A percentile compares a stretch with the other conserved stretches of the same genome.
Evolutionary conservation across 2,797 vertebrate genomes (phyloP).

Genomic region (Pachyuromys duprasi): DNA sequence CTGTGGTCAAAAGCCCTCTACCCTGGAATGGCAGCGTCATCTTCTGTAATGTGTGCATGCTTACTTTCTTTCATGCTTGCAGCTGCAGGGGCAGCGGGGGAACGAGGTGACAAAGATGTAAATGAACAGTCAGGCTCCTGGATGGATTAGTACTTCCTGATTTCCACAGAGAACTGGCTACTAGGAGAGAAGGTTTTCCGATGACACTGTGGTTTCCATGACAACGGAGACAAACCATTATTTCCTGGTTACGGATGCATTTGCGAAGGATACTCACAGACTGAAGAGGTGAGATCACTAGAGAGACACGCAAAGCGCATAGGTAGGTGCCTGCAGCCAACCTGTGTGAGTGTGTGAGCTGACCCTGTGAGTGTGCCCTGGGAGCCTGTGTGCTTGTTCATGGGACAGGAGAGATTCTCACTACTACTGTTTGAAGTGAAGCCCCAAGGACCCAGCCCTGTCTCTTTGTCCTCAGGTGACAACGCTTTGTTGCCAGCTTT

Average conservation of each 20-base stretch:
- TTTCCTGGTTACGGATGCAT: background rate
- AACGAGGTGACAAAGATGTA: background rate
- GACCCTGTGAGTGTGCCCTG: background rate
- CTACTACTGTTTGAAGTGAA: background rate
- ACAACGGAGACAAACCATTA: constrained; percentile 40
- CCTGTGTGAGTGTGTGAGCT: background rate
- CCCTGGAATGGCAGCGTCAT: too few relatives aligned
- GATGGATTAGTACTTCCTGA: constrained; percentile 13
- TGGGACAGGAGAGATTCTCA: background rate
- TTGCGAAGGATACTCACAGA: constrained; percentile 32
- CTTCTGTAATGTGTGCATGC: background rate
- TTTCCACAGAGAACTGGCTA: constrained; percentile 17
- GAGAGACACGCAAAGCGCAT: background rate
- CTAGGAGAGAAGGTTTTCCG: background rate
- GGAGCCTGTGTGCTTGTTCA: background rate
- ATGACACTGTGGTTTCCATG: constrained; percentile 60
- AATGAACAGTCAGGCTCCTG: background rate
- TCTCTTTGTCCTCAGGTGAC: background rate
- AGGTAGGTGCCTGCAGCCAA: constrained; percentile 4
- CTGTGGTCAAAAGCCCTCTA: too few relatives aligned
- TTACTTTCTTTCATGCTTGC: background rate
- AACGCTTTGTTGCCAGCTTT: background rate
- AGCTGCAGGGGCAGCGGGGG: background rate
- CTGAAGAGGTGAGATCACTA: constrained; percentile 1
- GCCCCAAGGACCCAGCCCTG: too few relatives aligned